Evolutionary conservation across 2,888 invertebrate species (phyloP), one percentile per base, ranked within the genome.

Genomic region (Yponomeuta cagnagella): DNA sequence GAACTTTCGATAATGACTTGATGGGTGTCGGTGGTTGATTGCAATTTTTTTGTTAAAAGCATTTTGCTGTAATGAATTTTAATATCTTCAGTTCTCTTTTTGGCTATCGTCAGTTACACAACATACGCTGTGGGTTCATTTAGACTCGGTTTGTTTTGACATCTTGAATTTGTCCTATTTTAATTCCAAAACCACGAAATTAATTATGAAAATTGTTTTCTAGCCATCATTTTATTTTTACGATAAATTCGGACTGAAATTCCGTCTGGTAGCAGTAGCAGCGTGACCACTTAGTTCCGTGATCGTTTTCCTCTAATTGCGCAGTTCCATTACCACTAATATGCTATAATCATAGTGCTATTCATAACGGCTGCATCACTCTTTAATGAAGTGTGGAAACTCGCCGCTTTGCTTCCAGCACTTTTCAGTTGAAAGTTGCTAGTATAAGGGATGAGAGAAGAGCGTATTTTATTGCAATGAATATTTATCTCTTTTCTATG

Each of bases 331-430:
- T 89, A 89, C 81, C 71, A 58, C 77, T 89, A 89, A 90, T 90
- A 85, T 78, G 83, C 80, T 86, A 85, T 90, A 90, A 90, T 90
- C 85, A 85, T 84, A 80, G 84, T 81, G 83, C 82, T 74, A 88
- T 90, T 90, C 89, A 87, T 89, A 87, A 85, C 80, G 82, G 79
- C 84, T 78, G 79, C 80, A 84, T 80, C 83, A 82, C 82, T 77
- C 83, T 80, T 81, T 89, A 87, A 88, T 88, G 89, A 90, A 88
- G 89, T 90, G 89, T 89, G 83, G 90, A 89, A 88, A 89, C 85
- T 80, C 80, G 82, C 82, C 86, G 85, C 84, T 90, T 89, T 89
- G 88, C 80, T 88, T 85, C 84, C 79, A 75, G 76, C 81, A 78
- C 84, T 86, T 58, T 84, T 84, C 84, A 82, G 81, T 77, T 75